Evolutionary conservation across 2,888 invertebrate species (phyloP).

Genomic region (Dioctria rufipes): DNA sequence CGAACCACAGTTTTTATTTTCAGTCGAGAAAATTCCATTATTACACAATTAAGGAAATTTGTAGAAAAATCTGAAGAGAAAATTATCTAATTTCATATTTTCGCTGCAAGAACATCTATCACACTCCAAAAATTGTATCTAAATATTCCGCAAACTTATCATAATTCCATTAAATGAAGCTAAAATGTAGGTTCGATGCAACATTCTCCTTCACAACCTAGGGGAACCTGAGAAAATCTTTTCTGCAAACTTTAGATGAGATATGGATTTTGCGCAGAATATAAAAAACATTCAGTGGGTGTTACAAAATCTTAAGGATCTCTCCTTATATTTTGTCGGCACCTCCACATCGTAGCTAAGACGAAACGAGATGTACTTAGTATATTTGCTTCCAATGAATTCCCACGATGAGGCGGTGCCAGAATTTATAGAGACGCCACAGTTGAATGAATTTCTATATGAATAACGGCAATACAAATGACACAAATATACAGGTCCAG

Average conservation of each 20-base stretch:
- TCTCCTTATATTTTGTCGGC: conserved; percentile 2
- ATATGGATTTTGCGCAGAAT: conserved; percentile 15
- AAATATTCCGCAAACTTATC: no score
- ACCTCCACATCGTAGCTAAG: background rate
- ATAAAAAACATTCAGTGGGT: conserved; percentile 2
- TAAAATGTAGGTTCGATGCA: background rate
- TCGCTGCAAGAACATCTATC: no score
- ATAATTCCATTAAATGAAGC: no score
- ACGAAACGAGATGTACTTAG: conserved; percentile 16
- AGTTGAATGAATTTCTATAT: background rate
- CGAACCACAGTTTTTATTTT: no score
- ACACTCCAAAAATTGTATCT: no score
- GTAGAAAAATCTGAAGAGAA: no score
- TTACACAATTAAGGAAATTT: no score
- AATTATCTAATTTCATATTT: no score
- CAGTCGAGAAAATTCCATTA: no score
- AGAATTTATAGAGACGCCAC: background rate
- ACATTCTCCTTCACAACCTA: no score
- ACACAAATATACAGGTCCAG: no score
- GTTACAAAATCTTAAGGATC: conserved; percentile 11
- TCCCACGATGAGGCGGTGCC: conserved; percentile 1
- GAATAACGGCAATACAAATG: no score
- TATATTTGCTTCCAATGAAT: background rate
- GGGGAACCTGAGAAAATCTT: background rate
- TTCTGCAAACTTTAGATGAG: conserved; percentile 6